Conservation (phyloP, 2,113 vertebrate genomes). For the Peromyscus polionotus region DNA sequence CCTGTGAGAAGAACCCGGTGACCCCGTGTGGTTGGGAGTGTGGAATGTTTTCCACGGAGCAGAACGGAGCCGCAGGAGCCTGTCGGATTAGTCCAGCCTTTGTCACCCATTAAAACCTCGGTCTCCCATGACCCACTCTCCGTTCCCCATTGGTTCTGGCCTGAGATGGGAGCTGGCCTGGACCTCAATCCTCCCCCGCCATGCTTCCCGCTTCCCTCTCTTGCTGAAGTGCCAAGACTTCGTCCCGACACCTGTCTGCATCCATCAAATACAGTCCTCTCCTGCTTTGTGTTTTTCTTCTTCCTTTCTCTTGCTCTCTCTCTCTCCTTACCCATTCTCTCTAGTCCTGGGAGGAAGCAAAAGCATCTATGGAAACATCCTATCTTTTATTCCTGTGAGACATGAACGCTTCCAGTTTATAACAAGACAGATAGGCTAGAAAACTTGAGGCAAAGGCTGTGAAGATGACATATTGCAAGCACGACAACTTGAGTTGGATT, state of each 20-base stretch:
- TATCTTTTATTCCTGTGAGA: slow-evolving; percentile 53
- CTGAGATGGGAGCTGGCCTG: slow-evolving; percentile 49
- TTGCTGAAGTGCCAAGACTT: slow-evolving; percentile 64
- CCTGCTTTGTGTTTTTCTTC: background rate
- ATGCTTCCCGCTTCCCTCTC: slow-evolving; percentile 43
- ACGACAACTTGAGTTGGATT: background rate
- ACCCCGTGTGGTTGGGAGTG: background rate
- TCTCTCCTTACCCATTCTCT: background rate
- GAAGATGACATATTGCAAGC: background rate
- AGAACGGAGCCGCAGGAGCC: background rate
- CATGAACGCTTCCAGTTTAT: background rate
- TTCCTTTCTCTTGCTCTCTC: background rate
- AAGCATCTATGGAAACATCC: background rate
- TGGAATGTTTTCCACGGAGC: slow-evolving; percentile 46
- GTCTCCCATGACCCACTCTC: slow-evolving; percentile 62
- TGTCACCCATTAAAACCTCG: slow-evolving; percentile 59
- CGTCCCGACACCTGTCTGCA: slow-evolving; percentile 65
- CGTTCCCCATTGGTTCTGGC: slow-evolving; percentile 71
- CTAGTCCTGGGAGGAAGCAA: background rate
- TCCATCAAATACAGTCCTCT: slow-evolving; percentile 49
- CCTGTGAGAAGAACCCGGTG: background rate
- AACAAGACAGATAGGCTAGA: background rate
- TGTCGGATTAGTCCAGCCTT: slow-evolving; percentile 65
- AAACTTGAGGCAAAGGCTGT: background rate
- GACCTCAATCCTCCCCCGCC: slow-evolving; percentile 21